Evolutionary conservation across 2,797 vertebrate genomes (phyloP), one percentile per base, ranked within the genome.

Genomic region (Podarcis lilfordi): DNA sequence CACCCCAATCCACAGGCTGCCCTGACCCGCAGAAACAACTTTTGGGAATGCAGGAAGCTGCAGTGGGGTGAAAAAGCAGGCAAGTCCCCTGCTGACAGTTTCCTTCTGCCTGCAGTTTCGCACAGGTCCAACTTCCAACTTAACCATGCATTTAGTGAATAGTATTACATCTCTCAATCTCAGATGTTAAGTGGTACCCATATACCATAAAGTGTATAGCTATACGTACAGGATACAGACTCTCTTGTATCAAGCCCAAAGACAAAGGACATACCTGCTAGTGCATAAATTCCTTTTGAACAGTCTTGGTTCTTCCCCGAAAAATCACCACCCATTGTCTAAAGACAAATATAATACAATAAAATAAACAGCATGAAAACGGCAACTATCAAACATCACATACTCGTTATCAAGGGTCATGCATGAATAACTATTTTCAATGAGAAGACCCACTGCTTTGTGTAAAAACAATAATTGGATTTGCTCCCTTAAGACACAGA

Each of bases 241-340:
- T 35, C 45, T 25, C 11, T 45, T 66, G 6, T 23, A 45, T 0
- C 29, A n/a, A 23, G 55, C 0, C 0, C 89, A 66, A 87, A 77
- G 1, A 61, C 5, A 89, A 74, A 11, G 82, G 15, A 84, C 90
- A 97, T 95, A 99, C 99, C 99, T 88, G 98, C 98, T 93, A 99
- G 96, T 29, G 98, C 98, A 86, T 99, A 99, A 97, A 99, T 98
- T 91, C 99, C 99, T 97, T 99, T 99, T 84, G 98, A 98, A 96
- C 99, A 99, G 96, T 99, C 99, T 95, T 99, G 99, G 94, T 99
- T 99, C 97, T 98, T 99, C 91, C 99, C 99, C 2, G 98, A 99
- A 95, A 99, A 99, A 93, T 99, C 98, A 27, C 99, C 99, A 91
- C 99, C 99, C 99, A 99, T 99, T 2, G 99, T 99, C 99, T 99